Conservation (phyloP, 2,888 invertebrate genomes). For the Nipponacmea schrenckii region DNA sequence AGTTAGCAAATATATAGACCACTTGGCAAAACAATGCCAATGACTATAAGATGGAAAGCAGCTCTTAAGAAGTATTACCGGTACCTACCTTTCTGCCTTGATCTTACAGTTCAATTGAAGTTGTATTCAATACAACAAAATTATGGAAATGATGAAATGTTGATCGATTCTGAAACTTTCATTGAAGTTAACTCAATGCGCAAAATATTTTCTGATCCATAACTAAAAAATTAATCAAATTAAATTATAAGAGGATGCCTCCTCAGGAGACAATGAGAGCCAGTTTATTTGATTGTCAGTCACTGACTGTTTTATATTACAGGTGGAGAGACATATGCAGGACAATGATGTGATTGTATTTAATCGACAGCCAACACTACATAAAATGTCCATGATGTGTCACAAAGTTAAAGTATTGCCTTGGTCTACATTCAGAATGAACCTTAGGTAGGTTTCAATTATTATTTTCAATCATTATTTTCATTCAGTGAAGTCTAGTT, state of each 20-base stretch:
- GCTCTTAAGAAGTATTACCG: too few relatives aligned
- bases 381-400: slow-evolving; percentile 99
- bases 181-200: not conserved
- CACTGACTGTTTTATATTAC: not conserved
- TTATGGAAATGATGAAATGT: not conserved
- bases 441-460: slow-evolving; percentile 80
- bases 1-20: too few relatives aligned
- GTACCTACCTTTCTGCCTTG: too few relatives aligned
- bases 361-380: slow-evolving; percentile 99
- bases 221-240: too few relatives aligned
- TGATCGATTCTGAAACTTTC: not conserved
- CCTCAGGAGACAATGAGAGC: too few relatives aligned
- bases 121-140: too few relatives aligned
- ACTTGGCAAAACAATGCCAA: too few relatives aligned
- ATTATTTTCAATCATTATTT: not conserved
- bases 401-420: slow-evolving; percentile 87
- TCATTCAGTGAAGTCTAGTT: not conserved
- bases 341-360: slow-evolving; percentile 99
- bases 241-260: too few relatives aligned
- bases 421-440: slow-evolving; percentile 99
- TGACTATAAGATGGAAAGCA: too few relatives aligned
- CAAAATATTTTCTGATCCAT: not conserved
- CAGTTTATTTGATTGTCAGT: too few relatives aligned
- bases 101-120: too few relatives aligned
- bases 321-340: slow-evolving; percentile 94